Evolutionary conservation across 2,797 vertebrate species (phyloP), one percentile per base, ranked within the genome.

Genomic region (Meriones psammophilus): DNA sequence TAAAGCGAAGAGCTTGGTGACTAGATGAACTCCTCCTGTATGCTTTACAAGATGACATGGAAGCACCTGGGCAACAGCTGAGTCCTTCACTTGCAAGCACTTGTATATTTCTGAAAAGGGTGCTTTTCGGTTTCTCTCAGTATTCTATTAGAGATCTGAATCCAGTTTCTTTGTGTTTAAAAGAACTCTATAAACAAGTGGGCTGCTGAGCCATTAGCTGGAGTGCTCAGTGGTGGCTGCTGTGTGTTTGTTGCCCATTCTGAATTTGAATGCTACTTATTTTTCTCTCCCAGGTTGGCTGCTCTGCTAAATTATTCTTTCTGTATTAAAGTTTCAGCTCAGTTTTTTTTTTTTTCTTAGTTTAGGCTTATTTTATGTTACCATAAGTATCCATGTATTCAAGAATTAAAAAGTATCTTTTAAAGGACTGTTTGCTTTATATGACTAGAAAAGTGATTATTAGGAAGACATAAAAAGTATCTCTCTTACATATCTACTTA

Each of bases 301-400:
- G 0, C 56, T 80, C 80, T 96, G 73, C 54, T 93, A 78, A 76
- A 81, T 91, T 79, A 89, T 83, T 94, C 87, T 89, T 95, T 96
- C 56, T 60, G 2, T 39, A 22, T 81, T 95, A 54, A 81, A 92
- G 46, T 95, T 73, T 86, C 42, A 89, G 58, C 18, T 76, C 73
- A 73, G 50, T 71, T 88, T 46, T 92, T 39, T 8, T 30, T 42
- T 56, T 17, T 13, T 15, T 17, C 56, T 62, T 18, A 46, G 20
- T 66, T 39, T 66, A 77, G 71, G 36, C 71, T 95, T 96, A 76
- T 91, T 83, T 9, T 92, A 4, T 92, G 62, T 39, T 90, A 50
- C 50, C 46, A 66, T 68, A 24, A 92, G 33, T 94, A 92, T 64
- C 46, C 42, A 64, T 96, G 24, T 30, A 68, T 87, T 95, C 50